Conservation (phyloP, 2,113 vertebrate genomes). For the Percina caprodes region DNA sequence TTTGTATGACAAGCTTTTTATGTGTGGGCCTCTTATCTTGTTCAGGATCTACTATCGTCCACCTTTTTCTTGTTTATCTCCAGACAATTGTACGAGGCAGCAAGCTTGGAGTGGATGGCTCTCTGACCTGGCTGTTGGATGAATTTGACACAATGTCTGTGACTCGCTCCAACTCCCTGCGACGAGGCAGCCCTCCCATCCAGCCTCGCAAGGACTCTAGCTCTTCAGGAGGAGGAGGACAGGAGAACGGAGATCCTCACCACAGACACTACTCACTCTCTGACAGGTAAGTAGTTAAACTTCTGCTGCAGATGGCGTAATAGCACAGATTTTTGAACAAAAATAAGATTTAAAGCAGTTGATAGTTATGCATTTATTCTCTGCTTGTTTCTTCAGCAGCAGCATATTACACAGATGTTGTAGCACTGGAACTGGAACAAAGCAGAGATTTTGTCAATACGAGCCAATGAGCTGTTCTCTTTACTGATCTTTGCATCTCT, state of each 20-base stretch:
- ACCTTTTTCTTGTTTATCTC: neutral
- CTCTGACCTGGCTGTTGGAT: constrained; percentile 92
- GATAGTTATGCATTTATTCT: neutral
- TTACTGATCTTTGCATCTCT: neutral
- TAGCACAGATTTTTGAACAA: neutral
- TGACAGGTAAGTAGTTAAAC: constrained; percentile 53
- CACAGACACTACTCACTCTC: constrained; percentile 59
- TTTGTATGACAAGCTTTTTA: neutral
- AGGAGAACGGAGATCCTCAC: constrained; percentile 78
- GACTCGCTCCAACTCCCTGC: constrained; percentile 94
- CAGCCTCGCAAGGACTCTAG: constrained; percentile 79
- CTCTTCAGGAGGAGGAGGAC: constrained; percentile 78
- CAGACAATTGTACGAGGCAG: constrained; percentile 94
- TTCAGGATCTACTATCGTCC: neutral
- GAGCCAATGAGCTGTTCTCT: neutral
- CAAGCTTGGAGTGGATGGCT: constrained; percentile 89
- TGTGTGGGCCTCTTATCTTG: neutral
- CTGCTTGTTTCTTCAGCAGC: neutral
- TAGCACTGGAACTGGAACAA: neutral
- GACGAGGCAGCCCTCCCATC: constrained; percentile 90
- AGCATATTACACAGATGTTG: no score
- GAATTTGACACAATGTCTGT: constrained; percentile 96
- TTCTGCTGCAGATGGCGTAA: neutral
- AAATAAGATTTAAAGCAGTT: neutral
- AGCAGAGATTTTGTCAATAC: neutral